Evolutionary conservation across 1,140 invertebrate species (phyloP).

Genomic region (Pseudomyrmex concolor): DNA sequence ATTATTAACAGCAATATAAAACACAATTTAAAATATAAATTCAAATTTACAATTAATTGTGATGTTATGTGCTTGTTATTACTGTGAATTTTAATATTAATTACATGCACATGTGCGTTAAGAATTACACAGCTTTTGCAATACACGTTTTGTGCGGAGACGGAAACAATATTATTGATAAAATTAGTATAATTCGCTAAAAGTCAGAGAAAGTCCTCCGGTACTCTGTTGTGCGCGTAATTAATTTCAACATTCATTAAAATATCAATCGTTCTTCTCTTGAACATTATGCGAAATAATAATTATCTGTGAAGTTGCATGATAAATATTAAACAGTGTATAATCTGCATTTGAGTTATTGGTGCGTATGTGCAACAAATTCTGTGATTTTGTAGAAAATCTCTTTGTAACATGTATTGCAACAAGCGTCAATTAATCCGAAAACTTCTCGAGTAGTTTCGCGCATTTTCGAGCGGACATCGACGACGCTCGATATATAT

Average conservation of each 20-base stretch:
- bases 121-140: background rate
- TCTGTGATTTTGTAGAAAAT: conserved; percentile 7
- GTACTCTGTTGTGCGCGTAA: background rate
- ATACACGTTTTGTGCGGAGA: background rate
- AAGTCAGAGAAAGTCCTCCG: background rate
- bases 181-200: background rate
- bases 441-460: conserved; percentile 28
- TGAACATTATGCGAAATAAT: background rate
- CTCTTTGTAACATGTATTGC: background rate
- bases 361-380: background rate
- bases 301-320: background rate
- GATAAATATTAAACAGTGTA: conserved; percentile 1
- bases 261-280: background rate
- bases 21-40: too few relatives aligned
- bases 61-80: too few relatives aligned
- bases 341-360: conserved; percentile 11
- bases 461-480: conserved; percentile 31
- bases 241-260: background rate
- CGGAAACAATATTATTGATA: background rate
- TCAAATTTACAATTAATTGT: too few relatives aligned
- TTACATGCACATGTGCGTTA: background rate
- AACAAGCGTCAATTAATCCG: conserved; percentile 41
- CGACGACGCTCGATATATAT: conserved; percentile 36
- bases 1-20: too few relatives aligned
- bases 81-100: background rate